Evolutionary conservation across 1,140 invertebrate species (phyloP).

Genomic region (Drosophila arizonae): DNA sequence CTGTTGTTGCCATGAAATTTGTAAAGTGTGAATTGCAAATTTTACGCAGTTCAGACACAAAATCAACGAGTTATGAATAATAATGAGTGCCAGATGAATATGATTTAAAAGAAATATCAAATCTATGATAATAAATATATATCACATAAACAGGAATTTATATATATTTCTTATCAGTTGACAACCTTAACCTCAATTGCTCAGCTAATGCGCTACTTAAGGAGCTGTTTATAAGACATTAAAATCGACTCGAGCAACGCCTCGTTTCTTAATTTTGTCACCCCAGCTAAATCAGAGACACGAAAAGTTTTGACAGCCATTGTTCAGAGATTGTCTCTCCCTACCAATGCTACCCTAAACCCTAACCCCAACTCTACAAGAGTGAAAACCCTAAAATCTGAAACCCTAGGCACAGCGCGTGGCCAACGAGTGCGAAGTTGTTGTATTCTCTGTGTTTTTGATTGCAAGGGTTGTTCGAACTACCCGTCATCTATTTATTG

Average conservation of each 20-base stretch:
- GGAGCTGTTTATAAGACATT: slow-evolving; percentile 77
- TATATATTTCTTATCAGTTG: no score
- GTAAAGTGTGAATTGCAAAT: slow-evolving; percentile 81
- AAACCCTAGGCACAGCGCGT: slow-evolving; percentile 50
- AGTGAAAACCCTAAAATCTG: slow-evolving; percentile 9
- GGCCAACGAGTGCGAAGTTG: slow-evolving; percentile 52
- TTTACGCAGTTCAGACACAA: slow-evolving; percentile 49
- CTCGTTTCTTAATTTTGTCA: no score
- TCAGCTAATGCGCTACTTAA: slow-evolving; percentile 68
- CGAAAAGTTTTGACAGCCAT: slow-evolving; percentile 69
- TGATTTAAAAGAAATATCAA: background rate
- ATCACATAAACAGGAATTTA: no score
- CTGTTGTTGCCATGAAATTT: slow-evolving; percentile 58
- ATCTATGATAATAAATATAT: no score
- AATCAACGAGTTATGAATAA: slow-evolving; percentile 75
- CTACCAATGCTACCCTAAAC: slow-evolving; percentile 21
- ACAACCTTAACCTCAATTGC: slow-evolving; percentile 36
- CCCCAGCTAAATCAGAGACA: slow-evolving; percentile 49
- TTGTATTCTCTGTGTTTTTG: background rate
- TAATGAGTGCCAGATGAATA: slow-evolving; percentile 55
- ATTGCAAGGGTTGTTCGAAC: slow-evolving; percentile 60
- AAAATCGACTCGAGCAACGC: slow-evolving; percentile 62
- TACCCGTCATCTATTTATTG: slow-evolving; percentile 2
- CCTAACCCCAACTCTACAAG: slow-evolving; percentile 13
- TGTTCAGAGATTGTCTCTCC: background rate